Base-by-base conservation (phyloP, 2,113 vertebrate species). In the Clarias magur region DNA sequence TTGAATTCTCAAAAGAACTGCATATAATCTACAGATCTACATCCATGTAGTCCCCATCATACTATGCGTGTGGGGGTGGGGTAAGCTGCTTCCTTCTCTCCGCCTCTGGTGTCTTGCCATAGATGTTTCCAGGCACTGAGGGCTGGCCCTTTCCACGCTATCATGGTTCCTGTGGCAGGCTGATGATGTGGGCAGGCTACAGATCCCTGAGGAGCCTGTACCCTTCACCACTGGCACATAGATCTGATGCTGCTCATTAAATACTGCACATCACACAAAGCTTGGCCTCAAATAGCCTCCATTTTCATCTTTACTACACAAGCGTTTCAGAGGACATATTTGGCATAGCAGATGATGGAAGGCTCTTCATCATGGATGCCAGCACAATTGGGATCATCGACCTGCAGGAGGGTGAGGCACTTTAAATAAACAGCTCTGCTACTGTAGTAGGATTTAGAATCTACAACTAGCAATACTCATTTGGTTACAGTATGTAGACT, bases 101-200 rank as follows among this genome's bases (percentile, higher is more conserved):
- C n/a, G n/a, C n/a, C n/a, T n/a, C n/a, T n/a, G n/a, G n/a, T n/a
- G n/a, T n/a, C 19, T 48, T 27, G n/a, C 27, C n/a, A 4, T 93
- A 97, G 96, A 96, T 97, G 92, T 97, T 97, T 82, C 96, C 96
- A 0, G 92, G 94, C 0, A 93, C 94, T 0, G 96, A 97, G 87
- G 96, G 96, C 38, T 97, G 96, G 96, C 96, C 96, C 0, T 95
- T 97, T 90, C 94, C 95, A 0, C 94, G 94, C 87, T 97, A 97
- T 89, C 91, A 97, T 86, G 96, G 96, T 56, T 95, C 96, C 59
- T 97, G 96, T 0, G 96, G 96, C 82, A 92, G 96, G 63, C 83
- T 96, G 88, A 76, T 95, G 80, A 91, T 96, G 88, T 96, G 94
- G 3, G 93, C 93, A 80, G 93, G 95, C 89, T 95, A 94, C 62